A percentile compares a stretch with the other conserved stretches of the same genome.
These are phyloP conservation scores for Thalassarche chlororhynchos DNA, from an alignment of 2,113 vertebrate genomes.

Conservation along the genomic window DNA sequence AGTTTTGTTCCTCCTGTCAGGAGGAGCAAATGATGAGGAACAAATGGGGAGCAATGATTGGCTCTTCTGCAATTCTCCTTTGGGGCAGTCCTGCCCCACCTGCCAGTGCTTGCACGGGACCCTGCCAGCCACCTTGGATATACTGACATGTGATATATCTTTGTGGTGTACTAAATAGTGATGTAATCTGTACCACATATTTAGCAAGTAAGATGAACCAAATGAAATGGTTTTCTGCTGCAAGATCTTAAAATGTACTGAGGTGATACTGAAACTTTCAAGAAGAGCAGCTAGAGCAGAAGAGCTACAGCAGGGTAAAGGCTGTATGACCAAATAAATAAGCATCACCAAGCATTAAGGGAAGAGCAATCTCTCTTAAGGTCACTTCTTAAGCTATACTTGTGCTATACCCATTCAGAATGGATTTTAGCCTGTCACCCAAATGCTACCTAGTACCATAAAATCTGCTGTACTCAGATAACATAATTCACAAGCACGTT, in stretches of 20 bases:
- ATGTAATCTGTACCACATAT: neutral
- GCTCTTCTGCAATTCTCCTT: neutral
- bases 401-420: neutral
- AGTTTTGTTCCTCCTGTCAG: neutral
- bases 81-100: neutral
- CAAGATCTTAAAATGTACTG: neutral
- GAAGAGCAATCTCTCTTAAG: neutral
- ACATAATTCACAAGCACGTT: neutral
- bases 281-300: neutral
- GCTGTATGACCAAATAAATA: neutral
- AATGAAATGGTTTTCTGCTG: neutral
- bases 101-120: neutral
- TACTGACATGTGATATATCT: neutral
- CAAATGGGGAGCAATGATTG: neutral
- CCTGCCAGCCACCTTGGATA: neutral
- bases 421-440: neutral
- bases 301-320: neutral
- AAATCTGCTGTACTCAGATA: neutral
- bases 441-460: neutral
- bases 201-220: neutral
- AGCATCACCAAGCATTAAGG: neutral
- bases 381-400: neutral
- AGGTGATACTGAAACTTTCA: neutral
- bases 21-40: neutral
- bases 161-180: neutral